A percentile compares a stretch with the other conserved stretches of the same genome.
Conservation (phyloP, 2,888 invertebrate species). For the Nipponacmea schrenckii region DNA sequence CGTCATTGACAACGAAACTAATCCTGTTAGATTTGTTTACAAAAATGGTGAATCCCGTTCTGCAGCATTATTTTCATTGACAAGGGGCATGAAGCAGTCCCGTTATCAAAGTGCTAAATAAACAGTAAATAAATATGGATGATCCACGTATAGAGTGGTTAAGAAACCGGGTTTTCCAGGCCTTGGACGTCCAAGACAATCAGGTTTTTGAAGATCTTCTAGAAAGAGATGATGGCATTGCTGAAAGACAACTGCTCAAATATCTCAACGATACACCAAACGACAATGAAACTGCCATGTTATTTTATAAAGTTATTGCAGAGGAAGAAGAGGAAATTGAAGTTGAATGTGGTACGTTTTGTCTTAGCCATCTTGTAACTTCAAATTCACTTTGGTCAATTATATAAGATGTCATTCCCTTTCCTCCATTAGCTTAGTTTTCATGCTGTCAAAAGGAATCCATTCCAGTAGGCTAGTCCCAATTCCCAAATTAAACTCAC, state of each 20-base stretch:
- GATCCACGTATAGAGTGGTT: conserved; percentile 68
- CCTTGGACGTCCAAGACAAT: conserved; percentile 59
- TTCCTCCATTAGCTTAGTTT: neutral
- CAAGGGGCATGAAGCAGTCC: neutral
- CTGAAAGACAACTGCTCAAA: conserved; percentile 63
- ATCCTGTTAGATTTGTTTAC: neutral
- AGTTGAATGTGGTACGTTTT: conserved; percentile 65
- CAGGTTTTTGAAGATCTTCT: conserved; percentile 67
- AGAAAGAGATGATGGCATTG: conserved; percentile 65
- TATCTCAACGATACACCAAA: conserved; percentile 67
- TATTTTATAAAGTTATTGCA: conserved; percentile 64
- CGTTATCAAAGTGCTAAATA: neutral
- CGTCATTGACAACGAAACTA: neutral
- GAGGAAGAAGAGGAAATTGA: conserved; percentile 68
- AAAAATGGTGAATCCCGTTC: neutral
- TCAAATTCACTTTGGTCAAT: neutral
- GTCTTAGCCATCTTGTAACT: neutral
- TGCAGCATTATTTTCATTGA: neutral
- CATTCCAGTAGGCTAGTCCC: too few species aligned
- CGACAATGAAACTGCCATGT: conserved; percentile 61
- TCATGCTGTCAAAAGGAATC: too few species aligned
- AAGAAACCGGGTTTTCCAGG: conserved; percentile 61
- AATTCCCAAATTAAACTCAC: too few species aligned
- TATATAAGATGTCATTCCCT: neutral
- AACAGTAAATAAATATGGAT: conserved; percentile 56